Evolutionary conservation across 2,888 invertebrate genomes (phyloP).

Genomic region (Perdita meconis): DNA sequence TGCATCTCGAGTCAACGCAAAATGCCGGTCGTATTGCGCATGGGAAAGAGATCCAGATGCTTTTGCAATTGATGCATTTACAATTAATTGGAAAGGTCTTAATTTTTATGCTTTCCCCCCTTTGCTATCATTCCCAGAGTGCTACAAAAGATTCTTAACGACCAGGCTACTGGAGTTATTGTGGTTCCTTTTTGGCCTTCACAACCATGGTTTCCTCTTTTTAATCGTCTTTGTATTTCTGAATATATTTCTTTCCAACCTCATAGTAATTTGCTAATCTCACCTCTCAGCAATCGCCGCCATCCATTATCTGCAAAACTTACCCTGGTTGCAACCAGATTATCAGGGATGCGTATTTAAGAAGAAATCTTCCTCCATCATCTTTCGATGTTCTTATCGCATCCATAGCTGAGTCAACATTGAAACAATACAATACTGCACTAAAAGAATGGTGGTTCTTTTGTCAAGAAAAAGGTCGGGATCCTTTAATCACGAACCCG

Average conservation of each 20-base stretch:
- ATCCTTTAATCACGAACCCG: not conserved
- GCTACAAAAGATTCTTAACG: slow-evolving; percentile 59
- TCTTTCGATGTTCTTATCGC: not conserved
- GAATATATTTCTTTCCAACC: slow-evolving; percentile 66
- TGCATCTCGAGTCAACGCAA: slow-evolving; percentile 19
- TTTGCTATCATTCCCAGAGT: slow-evolving; percentile 70
- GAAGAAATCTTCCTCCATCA: not conserved
- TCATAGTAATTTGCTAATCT: slow-evolving; percentile 58
- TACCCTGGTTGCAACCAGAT: slow-evolving; percentile 69
- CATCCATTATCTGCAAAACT: slow-evolving; percentile 60
- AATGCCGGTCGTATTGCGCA: slow-evolving; percentile 39
- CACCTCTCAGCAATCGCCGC: slow-evolving; percentile 66
- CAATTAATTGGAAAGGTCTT: slow-evolving; percentile 48
- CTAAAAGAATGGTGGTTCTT: not conserved
- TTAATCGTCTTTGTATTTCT: slow-evolving; percentile 39
- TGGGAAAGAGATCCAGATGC: slow-evolving; percentile 69
- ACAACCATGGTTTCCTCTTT: slow-evolving; percentile 75
- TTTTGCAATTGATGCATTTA: slow-evolving; percentile 70
- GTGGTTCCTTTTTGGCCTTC: slow-evolving; percentile 73
- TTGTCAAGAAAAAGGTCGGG: not conserved
- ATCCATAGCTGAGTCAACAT: not conserved
- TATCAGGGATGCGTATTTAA: not conserved
- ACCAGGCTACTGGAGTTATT: slow-evolving; percentile 60
- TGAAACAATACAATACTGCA: not conserved
- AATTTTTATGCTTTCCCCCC: slow-evolving; percentile 74